Conservation (phyloP, 2,797 vertebrate species). For the Gymnodraco acuticeps region DNA sequence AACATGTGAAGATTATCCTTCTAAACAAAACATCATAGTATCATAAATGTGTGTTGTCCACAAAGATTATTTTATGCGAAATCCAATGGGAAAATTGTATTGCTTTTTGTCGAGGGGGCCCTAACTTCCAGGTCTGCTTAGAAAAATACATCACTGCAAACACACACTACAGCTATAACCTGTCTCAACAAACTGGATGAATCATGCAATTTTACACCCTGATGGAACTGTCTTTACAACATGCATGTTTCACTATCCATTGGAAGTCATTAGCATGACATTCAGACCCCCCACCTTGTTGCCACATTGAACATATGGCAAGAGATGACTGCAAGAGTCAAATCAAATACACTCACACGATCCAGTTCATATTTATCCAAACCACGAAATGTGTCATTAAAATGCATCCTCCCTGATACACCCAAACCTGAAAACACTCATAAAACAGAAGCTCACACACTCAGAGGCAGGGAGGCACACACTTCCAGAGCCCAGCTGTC, state of each 20-base stretch:
- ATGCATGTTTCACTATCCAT: not conserved
- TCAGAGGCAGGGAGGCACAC: conserved; percentile 23
- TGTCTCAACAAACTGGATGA: not conserved
- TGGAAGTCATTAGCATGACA: conserved; percentile 2
- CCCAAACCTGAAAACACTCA: conserved; percentile 27
- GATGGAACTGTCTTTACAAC: not conserved
- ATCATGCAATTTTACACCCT: not conserved
- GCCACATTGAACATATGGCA: not conserved
- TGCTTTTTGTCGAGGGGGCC: no score
- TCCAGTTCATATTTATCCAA: not conserved
- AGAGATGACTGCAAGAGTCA: not conserved
- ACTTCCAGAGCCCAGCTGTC: conserved; percentile 52
- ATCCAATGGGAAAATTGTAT: no score
- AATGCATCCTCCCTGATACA: not conserved
- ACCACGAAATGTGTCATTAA: not conserved
- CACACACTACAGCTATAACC: not conserved
- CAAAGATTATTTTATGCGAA: no score
- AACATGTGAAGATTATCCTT: no score
- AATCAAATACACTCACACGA: not conserved
- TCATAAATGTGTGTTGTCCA: no score
- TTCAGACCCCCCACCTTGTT: not conserved
- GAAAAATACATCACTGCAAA: no score
- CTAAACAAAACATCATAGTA: no score
- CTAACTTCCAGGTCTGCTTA: no score
- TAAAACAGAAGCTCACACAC: conserved; percentile 23